phyloP scores from a whole-genome alignment of 2,797 vertebrate species.

The Ctenopoma kingsleyae region DNA sequence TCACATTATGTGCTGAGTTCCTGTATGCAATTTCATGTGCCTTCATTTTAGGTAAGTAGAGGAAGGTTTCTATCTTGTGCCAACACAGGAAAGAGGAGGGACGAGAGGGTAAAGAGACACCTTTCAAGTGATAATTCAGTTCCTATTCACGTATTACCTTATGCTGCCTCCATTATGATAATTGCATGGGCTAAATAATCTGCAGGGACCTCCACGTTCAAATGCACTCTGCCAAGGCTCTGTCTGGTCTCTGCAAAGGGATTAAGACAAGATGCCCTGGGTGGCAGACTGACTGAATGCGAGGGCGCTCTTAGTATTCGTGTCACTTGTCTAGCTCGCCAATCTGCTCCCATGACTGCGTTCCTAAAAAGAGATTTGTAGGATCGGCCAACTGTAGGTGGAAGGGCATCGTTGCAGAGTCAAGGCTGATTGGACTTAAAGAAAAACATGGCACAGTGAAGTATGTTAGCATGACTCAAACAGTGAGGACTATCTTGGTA shows the following conservation, averaged over 20 bases:
- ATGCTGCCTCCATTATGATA: conserved; percentile 86
- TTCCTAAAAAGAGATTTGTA: conserved; percentile 63
- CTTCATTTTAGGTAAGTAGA: conserved; percentile 29
- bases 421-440: conserved; percentile 40
- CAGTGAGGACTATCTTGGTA: conserved; percentile 37
- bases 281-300: conserved; percentile 67
- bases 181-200: conserved; percentile 85
- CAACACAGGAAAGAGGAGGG: conserved; percentile 26
- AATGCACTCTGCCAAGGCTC: conserved; percentile 72
- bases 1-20: neutral
- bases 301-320: conserved; percentile 78
- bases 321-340: conserved; percentile 69
- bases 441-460: conserved; percentile 43
- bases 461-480: conserved; percentile 48
- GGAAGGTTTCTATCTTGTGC: conserved; percentile 23
- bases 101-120: conserved; percentile 57
- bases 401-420: conserved; percentile 41
- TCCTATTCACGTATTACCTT: conserved; percentile 76
- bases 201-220: conserved; percentile 71
- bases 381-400: conserved; percentile 52
- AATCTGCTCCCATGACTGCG: conserved; percentile 72
- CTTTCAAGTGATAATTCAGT: conserved; percentile 75
- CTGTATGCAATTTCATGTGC: conserved; percentile 1
- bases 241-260: conserved; percentile 74
- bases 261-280: conserved; percentile 77